These are phyloP conservation scores for Corythaixoides concolor DNA, from an alignment of 2,113 vertebrate species.

Conservation along the genomic window DNA sequence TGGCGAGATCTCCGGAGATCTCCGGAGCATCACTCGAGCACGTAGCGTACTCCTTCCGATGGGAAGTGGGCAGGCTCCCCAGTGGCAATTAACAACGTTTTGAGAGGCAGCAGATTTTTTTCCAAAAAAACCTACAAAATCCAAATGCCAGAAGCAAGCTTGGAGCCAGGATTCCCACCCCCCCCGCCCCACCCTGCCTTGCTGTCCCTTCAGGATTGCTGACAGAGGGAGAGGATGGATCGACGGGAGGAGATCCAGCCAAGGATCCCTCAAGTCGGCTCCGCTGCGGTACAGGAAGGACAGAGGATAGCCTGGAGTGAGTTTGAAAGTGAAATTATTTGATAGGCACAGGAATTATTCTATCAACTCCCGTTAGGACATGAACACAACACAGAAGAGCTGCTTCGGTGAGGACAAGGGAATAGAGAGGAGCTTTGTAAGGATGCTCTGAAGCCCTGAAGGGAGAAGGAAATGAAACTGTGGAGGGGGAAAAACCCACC, in stretches of 20 bases:
- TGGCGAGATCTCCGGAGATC: neutral
- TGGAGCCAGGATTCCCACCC: neutral
- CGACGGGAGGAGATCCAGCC: neutral
- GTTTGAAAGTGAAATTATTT: neutral
- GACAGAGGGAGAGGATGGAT: neutral
- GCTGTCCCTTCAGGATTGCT: neutral
- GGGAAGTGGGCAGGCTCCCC: conserved; percentile 13
- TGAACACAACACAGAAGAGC: neutral
- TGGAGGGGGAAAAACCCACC: neutral
- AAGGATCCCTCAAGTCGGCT: neutral
- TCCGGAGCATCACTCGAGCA: neutral
- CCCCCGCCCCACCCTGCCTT: no score
- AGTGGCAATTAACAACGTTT: neutral
- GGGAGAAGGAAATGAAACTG: neutral
- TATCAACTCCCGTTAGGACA: neutral
- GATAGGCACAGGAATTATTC: neutral
- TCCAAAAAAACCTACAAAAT: neutral
- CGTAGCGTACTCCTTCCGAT: neutral
- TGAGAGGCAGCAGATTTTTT: conserved; percentile 59
- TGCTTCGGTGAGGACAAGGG: neutral
- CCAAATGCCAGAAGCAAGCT: conserved; percentile 19
- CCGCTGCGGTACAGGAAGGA: neutral
- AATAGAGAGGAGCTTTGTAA: neutral
- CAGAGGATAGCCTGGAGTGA: neutral
- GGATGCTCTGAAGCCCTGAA: neutral